Percentiles rank a stretch among this genome's conserved stretches.
These are phyloP conservation scores for Cynoglossus semilaevis DNA, from an alignment of 2,113 vertebrate genomes.

Conservation along the genomic window DNA sequence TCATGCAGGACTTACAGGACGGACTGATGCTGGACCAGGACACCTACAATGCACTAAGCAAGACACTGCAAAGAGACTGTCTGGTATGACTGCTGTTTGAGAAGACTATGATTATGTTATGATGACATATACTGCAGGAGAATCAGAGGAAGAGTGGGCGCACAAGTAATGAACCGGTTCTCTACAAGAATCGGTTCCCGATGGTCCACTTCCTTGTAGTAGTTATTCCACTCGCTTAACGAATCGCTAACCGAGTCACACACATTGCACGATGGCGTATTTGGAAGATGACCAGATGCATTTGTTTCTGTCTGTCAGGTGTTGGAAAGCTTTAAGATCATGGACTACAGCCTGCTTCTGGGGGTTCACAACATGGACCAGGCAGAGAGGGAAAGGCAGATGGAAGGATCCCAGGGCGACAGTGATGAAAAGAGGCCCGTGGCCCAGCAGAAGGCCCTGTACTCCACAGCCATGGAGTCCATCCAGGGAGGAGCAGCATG, in stretches of 20 bases:
- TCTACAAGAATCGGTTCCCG: no score
- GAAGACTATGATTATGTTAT: background rate
- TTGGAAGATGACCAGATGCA: no score
- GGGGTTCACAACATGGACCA: conserved; percentile 98
- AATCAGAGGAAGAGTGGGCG: conserved; percentile 6
- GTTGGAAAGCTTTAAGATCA: conserved; percentile 98
- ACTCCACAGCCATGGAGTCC: conserved; percentile 98
- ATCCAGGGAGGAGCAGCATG: conserved; percentile 94
- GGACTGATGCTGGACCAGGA: conserved; percentile 92
- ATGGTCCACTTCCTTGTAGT: no score
- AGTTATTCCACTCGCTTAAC: no score
- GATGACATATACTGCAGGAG: no score
- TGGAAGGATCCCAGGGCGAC: conserved; percentile 83
- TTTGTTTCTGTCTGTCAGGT: conserved; percentile 75
- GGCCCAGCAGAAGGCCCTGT: conserved; percentile 97
- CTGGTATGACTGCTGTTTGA: conserved; percentile 78
- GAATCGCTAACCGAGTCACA: no score
- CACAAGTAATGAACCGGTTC: conserved; percentile 13
- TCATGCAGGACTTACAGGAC: conserved; percentile 91
- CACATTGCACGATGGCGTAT: no score
- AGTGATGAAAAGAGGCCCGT: conserved; percentile 89
- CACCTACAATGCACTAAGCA: conserved; percentile 90
- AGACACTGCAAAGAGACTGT: conserved; percentile 94
- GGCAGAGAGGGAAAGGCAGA: conserved; percentile 87
- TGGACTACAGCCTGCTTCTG: conserved; percentile 98